Conservation (phyloP, 1,140 invertebrate genomes). For the Batillaria attramentaria region DNA sequence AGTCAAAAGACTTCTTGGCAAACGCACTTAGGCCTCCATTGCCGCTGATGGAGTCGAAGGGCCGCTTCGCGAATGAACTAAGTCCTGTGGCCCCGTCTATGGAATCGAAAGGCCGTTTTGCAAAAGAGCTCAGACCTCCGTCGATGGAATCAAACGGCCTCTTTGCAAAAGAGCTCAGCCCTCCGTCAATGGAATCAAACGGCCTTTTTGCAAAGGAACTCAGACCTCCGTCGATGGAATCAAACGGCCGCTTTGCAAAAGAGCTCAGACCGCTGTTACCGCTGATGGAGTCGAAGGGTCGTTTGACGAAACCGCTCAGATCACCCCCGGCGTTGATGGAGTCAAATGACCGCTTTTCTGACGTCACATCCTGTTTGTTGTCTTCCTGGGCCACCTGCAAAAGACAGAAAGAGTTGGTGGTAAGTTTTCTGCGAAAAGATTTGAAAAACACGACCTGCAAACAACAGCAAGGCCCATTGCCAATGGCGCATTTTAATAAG, state of each 20-base stretch:
- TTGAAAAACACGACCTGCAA: no score
- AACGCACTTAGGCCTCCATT: conserved; percentile 1
- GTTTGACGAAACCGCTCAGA: conserved; percentile 22
- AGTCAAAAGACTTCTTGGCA: conserved; percentile 23
- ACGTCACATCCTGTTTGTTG: no score
- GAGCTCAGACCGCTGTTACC: conserved; percentile 2
- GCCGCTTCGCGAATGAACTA: conserved; percentile 7
- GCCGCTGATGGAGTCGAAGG: conserved; percentile 26
- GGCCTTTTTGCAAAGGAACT: conserved; percentile 20
- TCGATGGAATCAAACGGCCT: conserved; percentile 38
- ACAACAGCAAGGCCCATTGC: no score
- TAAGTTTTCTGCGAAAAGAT: no score
- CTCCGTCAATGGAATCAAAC: conserved; percentile 29
- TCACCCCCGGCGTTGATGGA: conserved; percentile 20
- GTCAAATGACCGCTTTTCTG: conserved; percentile 33
- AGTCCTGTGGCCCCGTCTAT: conserved; percentile 15
- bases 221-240: conserved; percentile 25
- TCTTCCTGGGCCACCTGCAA: no score
- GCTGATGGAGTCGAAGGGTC: conserved; percentile 28
- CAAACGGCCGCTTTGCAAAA: conserved; percentile 28
- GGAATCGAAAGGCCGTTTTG: conserved; percentile 34
- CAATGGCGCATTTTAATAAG: no score
- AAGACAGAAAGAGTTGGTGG: no score
- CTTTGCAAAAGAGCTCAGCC: conserved; percentile 25
- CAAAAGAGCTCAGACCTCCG: conserved; percentile 31